Evolutionary conservation across 2,113 vertebrate species (phyloP).

Genomic region (Oreochromis tanganicae): DNA sequence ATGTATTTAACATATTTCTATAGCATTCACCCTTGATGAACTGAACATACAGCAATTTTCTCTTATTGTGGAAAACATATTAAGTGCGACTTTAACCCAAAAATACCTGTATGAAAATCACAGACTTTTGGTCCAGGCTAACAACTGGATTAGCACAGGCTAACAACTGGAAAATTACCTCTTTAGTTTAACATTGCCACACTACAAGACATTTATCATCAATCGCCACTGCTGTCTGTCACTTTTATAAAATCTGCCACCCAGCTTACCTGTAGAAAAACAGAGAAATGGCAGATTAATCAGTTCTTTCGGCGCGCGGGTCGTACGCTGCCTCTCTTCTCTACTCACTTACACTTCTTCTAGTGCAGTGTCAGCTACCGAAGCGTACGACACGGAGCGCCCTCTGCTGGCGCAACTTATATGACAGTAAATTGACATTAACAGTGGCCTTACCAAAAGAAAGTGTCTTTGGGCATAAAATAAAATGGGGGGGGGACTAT

Average conservation of each 20-base stretch:
- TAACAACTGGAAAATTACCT: not conserved
- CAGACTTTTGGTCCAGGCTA: not conserved
- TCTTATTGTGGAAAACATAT: not conserved
- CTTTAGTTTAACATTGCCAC: not conserved
- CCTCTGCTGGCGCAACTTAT: not conserved
- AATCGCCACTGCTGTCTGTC: not conserved
- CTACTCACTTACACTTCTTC: not conserved
- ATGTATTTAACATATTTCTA: not conserved
- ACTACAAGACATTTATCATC: not conserved
- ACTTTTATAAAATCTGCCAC: not conserved
- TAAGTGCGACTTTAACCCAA: not conserved
- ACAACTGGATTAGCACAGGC: not conserved
- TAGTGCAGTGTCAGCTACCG: not conserved
- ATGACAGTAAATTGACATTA: not conserved
- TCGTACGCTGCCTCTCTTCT: fast-evolving
- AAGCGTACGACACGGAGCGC: not conserved
- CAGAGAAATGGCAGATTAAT: not conserved
- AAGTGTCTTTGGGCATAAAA: not conserved
- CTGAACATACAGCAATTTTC: not conserved
- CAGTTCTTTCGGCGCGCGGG: fast-evolving
- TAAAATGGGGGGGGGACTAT: not conserved
- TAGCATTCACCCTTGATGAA: not conserved
- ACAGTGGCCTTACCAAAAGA: not conserved
- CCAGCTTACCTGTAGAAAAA: not conserved
- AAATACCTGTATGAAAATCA: not conserved